These are phyloP conservation scores for Lepidurus couesii DNA, from an alignment of 1,140 invertebrate species.

Conservation along the genomic window DNA sequence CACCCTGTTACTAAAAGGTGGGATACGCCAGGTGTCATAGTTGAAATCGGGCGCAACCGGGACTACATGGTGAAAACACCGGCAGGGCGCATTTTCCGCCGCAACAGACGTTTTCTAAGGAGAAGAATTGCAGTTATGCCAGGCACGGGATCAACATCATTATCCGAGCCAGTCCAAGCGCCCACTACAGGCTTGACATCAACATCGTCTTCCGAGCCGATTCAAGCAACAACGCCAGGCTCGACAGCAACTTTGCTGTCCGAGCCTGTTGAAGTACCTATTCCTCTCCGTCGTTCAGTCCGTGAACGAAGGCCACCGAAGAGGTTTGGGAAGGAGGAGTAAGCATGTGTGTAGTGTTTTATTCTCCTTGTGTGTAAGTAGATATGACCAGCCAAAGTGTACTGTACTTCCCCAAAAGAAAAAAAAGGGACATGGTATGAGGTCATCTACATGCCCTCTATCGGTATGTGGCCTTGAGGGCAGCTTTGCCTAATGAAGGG, in stretches of 20 bases:
- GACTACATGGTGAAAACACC: slow-evolving; percentile 10
- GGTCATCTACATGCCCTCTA: no score
- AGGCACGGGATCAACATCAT: no score
- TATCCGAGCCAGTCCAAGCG: no score
- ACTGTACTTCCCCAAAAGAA: background rate
- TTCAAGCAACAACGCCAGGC: background rate
- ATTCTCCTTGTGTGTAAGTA: background rate
- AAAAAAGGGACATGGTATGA: no score
- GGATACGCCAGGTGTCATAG: background rate
- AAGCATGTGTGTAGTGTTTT: background rate
- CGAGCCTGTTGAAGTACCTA: background rate
- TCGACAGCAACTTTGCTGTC: background rate
- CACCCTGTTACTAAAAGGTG: background rate
- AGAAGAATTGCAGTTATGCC: no score
- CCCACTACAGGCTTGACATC: background rate
- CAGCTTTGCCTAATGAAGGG: no score
- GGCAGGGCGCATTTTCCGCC: slow-evolving; percentile 2
- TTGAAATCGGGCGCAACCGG: slow-evolving; percentile 13
- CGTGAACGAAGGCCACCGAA: background rate
- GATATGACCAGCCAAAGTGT: background rate
- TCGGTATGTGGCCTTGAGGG: no score
- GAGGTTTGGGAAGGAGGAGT: background rate
- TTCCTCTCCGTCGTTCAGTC: background rate
- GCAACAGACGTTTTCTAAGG: slow-evolving; percentile 1
- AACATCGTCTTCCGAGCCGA: background rate